These are phyloP conservation scores for Vesta saturnalis DNA, from an alignment of 2,888 invertebrate species.

Conservation along the genomic window DNA sequence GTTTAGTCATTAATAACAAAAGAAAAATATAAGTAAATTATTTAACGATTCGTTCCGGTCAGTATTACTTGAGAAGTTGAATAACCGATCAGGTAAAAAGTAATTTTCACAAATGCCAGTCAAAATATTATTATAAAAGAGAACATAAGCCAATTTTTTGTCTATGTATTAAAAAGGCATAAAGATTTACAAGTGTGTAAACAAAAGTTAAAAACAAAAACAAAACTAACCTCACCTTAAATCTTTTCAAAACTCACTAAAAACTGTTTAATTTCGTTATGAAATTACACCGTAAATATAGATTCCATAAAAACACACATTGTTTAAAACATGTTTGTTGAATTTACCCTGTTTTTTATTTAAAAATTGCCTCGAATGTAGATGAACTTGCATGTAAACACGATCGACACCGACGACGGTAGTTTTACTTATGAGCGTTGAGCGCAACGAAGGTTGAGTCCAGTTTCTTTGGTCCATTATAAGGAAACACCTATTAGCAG, in stretches of 20 bases:
- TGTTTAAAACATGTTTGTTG: conserved; percentile 14
- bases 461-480: conserved; percentile 36
- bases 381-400: background rate
- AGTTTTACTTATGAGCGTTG: conserved; percentile 25
- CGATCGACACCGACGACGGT: conserved; percentile 4
- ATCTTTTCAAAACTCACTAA: conserved; percentile 12
- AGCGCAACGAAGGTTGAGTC: conserved; percentile 13
- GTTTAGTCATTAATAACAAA: conserved; percentile 15
- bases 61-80: conserved; percentile 41
- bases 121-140: conserved; percentile 20
- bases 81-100: conserved; percentile 43
- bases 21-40: conserved; percentile 31
- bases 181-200: conserved; percentile 7
- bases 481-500: background rate
- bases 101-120: conserved; percentile 13
- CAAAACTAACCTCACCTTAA: conserved; percentile 37
- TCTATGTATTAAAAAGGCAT: background rate
- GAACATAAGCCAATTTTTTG: background rate
- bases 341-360: conserved; percentile 13
- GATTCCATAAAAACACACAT: background rate
- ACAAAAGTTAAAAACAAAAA: conserved; percentile 31
- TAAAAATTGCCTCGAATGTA: background rate
- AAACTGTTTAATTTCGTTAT: conserved; percentile 1
- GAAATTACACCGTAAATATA: background rate
- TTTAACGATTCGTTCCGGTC: conserved; percentile 42